These are phyloP conservation scores for Cladorhizidae sp. DNA, from an alignment of 37 sponge, comb jelly and placozoan genomes.

Conservation along the genomic window DNA sequence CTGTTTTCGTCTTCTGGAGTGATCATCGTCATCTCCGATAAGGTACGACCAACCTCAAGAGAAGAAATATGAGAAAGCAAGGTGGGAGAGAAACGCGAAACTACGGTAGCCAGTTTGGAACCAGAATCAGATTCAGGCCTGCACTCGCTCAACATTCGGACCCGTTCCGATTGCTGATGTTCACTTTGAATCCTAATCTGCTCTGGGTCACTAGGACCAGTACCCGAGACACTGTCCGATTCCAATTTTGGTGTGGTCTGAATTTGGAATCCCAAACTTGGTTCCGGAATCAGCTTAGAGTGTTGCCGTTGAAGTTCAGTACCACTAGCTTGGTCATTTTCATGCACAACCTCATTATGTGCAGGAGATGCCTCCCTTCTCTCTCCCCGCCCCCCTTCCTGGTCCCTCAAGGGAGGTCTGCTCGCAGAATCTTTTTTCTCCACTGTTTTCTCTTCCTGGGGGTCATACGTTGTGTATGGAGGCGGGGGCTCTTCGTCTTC, in stretches of 20 bases:
- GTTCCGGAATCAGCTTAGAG: slow-evolving; percentile 1
- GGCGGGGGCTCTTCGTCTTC: slow-evolving; percentile 60
- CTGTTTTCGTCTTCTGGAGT: slow-evolving; percentile 34
- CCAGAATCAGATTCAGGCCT: background rate
- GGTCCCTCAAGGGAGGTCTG: too few relatives aligned
- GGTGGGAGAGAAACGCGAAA: slow-evolving; percentile 7
- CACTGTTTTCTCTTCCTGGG: slow-evolving; percentile 33
- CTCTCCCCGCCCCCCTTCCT: too few relatives aligned
- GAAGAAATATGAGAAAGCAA: slow-evolving; percentile 26
- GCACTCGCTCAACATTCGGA: background rate
- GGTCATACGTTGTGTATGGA: slow-evolving; percentile 44
- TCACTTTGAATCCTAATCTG: background rate
- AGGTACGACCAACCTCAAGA: background rate
- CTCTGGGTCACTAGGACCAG: too few relatives aligned
- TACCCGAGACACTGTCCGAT: too few relatives aligned
- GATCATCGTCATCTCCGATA: slow-evolving; percentile 31
- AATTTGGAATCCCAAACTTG: slow-evolving; percentile 5
- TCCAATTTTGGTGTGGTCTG: background rate
- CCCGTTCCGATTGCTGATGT: background rate
- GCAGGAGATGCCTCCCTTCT: too few relatives aligned
- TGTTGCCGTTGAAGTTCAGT: background rate
- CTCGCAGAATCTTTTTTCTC: background rate
- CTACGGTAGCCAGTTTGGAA: background rate
- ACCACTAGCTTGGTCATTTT: too few relatives aligned
- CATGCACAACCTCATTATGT: too few relatives aligned